These are phyloP conservation scores for Tauraco erythrolophus DNA, from an alignment of 2,113 vertebrate genomes.

Conservation along the genomic window DNA sequence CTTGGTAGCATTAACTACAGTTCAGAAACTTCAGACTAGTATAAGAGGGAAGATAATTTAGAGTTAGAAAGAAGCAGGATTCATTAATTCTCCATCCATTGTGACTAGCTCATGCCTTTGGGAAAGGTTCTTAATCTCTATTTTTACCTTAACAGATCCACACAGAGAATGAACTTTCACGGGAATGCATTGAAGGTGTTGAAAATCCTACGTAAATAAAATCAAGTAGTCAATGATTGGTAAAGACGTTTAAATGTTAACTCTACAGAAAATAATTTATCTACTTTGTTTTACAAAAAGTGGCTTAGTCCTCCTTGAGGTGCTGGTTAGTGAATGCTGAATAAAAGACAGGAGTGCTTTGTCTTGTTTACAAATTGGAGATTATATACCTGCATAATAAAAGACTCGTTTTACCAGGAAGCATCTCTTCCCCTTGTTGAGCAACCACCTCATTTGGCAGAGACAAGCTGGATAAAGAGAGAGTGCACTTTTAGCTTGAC, in stretches of 20 bases:
- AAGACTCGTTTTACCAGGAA: neutral
- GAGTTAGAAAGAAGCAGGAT: neutral
- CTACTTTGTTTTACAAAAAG: neutral
- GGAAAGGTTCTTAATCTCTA: neutral
- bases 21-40: neutral
- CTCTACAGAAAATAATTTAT: neutral
- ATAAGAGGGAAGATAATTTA: neutral
- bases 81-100: neutral
- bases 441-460: neutral
- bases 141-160: neutral
- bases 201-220: neutral
- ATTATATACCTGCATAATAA: neutral
- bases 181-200: neutral
- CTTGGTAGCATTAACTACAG: neutral
- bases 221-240: neutral
- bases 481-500: neutral
- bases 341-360: neutral
- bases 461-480: neutral
- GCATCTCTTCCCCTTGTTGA: neutral
- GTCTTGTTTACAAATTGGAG: neutral
- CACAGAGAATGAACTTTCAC: neutral
- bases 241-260: neutral
- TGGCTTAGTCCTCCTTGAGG: neutral
- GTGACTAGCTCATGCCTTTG: slow-evolving; percentile 9
- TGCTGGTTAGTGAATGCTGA: neutral